Base-by-base conservation (phyloP, 2,113 vertebrate genomes). In the Mirounga angustirostris region DNA sequence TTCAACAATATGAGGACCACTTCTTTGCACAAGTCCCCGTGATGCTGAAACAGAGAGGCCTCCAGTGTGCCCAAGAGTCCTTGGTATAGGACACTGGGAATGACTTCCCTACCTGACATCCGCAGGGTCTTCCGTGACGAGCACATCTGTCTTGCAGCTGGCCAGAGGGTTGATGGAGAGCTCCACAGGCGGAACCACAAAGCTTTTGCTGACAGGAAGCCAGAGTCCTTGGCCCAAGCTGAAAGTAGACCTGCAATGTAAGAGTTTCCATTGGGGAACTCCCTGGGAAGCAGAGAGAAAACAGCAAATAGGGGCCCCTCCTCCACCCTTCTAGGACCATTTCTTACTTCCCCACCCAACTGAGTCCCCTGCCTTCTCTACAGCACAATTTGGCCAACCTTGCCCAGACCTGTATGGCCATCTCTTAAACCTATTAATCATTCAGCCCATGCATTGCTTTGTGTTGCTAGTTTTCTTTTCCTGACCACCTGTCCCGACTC, bases 161-260 rank as follows among this genome's bases (percentile, higher is more conserved):
- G 99, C 99, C 33, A 99, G 99, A 16, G 99, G 99, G 97, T 99
- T 99, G 99, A 99, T 99, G 43, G 99, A 99, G 98, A 99, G 99
- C 93, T 99, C 99, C 98, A 99, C 99, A 0, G 99, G 99, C 0
- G 99, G 99, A 28, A 99, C 99, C 98, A 99, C 99, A 0, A 99
- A 99, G 98, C 99, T 99, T 98, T 99, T 99, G 98, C 99, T 99
- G 98, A 99, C 99, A 2, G 99, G 99, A 96, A 99, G 99, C 99
- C 99, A 99, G 98, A 99, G 97, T 33, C 99, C 99, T 98, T 99
- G 99, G 94, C 99, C 99, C 98, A 99, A 98, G 98, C 99, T 99
- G 98, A 99, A 99, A 97, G 99, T 99, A 73, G 99, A 99, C 99
- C 99, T 99, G 98, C 56, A 97, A 98, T 26, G 95, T 97, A 98